phyloP scores from a whole-genome alignment of 1,140 invertebrate genomes.

The Branchinecta lindahli region DNA sequence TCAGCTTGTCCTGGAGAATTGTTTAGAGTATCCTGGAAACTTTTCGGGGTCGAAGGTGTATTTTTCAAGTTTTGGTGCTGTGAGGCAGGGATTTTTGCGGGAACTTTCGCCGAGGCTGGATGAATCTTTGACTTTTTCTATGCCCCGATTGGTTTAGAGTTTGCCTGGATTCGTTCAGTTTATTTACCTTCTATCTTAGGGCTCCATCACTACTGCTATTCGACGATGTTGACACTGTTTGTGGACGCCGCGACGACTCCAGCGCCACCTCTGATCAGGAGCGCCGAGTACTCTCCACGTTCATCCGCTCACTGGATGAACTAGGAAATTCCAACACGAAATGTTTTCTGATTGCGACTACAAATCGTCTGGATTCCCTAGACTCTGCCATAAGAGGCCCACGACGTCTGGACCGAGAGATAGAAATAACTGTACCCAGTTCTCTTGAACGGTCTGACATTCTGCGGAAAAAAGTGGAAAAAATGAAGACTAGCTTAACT shows the following conservation, averaged over 20 bases:
- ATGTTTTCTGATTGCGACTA: conserved; percentile 56
- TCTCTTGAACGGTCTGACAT: conserved; percentile 47
- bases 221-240: conserved; percentile 61
- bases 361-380: conserved; percentile 48
- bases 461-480: conserved; percentile 41
- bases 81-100: too few relatives aligned
- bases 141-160: too few relatives aligned
- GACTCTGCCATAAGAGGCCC: conserved; percentile 54
- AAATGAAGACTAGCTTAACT: conserved; percentile 39
- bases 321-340: conserved; percentile 32
- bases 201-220: conserved; percentile 53
- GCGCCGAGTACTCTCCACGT: conserved; percentile 47
- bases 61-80: too few relatives aligned
- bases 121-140: too few relatives aligned
- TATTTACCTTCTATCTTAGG: conserved; percentile 25
- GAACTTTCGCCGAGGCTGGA: too few relatives aligned
- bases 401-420: conserved; percentile 62
- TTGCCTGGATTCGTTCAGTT: too few relatives aligned
- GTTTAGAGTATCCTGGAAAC: too few relatives aligned
- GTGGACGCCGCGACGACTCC: conserved; percentile 41
- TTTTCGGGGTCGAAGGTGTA: too few relatives aligned
- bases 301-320: conserved; percentile 51
- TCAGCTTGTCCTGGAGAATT: too few relatives aligned
- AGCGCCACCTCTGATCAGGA: conserved; percentile 46
- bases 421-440: conserved; percentile 66